Evolutionary conservation across 1,140 invertebrate species (phyloP).

Genomic region (Diorhabda carinulata): DNA sequence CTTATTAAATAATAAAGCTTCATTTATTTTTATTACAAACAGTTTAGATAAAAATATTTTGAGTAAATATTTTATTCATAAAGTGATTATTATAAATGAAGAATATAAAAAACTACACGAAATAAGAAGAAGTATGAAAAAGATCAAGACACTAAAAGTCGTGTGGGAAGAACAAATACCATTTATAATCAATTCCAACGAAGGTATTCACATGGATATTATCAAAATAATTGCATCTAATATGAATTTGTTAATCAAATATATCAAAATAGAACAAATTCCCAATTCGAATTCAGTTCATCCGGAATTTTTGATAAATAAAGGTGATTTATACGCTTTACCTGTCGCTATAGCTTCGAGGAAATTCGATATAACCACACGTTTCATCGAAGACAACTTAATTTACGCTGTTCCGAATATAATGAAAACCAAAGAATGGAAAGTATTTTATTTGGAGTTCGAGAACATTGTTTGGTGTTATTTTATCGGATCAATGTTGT

Average conservation of each 20-base stretch:
- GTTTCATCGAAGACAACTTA: background rate
- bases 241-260: background rate
- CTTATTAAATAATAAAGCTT: background rate
- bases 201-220: background rate
- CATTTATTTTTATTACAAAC: background rate
- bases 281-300: background rate
- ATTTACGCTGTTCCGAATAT: background rate
- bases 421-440: background rate
- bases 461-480: background rate
- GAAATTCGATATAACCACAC: background rate
- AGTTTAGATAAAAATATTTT: background rate
- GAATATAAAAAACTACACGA: background rate
- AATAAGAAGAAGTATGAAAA: background rate
- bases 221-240: background rate
- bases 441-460: background rate
- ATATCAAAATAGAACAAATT: background rate
- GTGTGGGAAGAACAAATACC: background rate
- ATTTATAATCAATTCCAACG: background rate
- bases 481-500: background rate
- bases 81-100: background rate
- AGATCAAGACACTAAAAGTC: background rate
- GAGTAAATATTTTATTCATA: background rate
- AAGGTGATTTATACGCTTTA: background rate
- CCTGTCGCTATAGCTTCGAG: background rate
- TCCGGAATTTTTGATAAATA: background rate